Evolutionary conservation across 2,888 invertebrate species (phyloP).

Genomic region (Crioceris asparagi): DNA sequence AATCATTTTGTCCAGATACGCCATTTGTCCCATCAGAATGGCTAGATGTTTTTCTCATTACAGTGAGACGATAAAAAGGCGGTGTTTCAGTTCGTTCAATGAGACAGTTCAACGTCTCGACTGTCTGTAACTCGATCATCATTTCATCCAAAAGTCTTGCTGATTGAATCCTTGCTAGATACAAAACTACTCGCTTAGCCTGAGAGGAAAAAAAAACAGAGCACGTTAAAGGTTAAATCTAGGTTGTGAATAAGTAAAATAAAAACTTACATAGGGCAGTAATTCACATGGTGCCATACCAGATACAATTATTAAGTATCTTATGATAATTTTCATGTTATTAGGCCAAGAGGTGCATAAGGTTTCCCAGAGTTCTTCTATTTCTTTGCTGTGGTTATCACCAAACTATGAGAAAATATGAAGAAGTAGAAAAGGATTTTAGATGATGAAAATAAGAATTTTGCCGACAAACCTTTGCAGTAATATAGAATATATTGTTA

Average conservation of each 20-base stretch:
- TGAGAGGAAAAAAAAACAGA: constrained; percentile 32
- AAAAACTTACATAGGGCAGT: constrained; percentile 71
- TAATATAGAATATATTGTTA: constrained; percentile 97
- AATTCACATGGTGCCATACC: constrained; percentile 96
- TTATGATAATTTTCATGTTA: constrained; percentile 91
- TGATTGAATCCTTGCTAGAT: constrained; percentile 83
- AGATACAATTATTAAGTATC: constrained; percentile 91
- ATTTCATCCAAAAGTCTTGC: constrained; percentile 91
- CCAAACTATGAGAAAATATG: constrained; percentile 59
- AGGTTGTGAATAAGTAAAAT: background rate
- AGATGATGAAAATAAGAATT: background rate
- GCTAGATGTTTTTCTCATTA: constrained; percentile 82
- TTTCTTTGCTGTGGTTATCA: constrained; percentile 89
- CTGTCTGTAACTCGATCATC: constrained; percentile 94
- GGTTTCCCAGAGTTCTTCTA: constrained; percentile 93
- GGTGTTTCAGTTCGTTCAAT: constrained; percentile 97
- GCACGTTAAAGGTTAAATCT: constrained; percentile 2
- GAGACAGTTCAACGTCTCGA: constrained; percentile 89
- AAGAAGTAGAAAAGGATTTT: background rate
- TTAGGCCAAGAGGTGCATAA: constrained; percentile 94
- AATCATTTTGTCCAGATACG: constrained; percentile 42
- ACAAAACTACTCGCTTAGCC: constrained; percentile 92
- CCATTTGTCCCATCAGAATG: constrained; percentile 55
- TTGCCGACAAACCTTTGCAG: constrained; percentile 64
- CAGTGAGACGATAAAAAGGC: constrained; percentile 91